Base-by-base conservation (phyloP, 2,797 vertebrate species). In the Myotis daubentonii region DNA sequence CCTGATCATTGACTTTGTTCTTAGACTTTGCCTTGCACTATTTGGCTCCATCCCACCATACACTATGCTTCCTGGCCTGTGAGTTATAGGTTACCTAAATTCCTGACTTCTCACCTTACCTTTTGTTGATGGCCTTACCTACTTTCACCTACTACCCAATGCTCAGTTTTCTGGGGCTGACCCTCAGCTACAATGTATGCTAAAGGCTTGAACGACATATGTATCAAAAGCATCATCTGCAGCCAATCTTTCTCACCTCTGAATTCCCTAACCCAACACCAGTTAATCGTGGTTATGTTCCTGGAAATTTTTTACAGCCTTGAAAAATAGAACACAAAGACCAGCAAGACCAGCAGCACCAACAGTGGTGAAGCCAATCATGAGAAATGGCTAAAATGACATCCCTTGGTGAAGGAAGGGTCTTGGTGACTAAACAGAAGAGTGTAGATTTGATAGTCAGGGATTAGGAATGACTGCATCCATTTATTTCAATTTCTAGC, bases 401-500 rank as follows among this genome's bases (percentile, higher is more conserved):
- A 70, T 71, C 49, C 44, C 9, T 89, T 47, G 25, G 25, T 57
- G 33, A n/a, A 91, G 7, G 20, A 80, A 94, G 15, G 36, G 36
- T 11, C 13, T 89, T 83, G 60, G n/a, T 89, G n/a, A 80, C 23
- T 33, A 89, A 92, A 47, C 33, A 95, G 25, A 76, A 9, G 13
- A 66, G 65, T 57, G 81, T 19, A 72, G 53, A 72, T 95, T 91
- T 94, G 60, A 84, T 76, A 87, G 44, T 86, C 23, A 87, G 28
- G 88, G 76, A 87, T 80, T 72, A 92, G 49, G 91, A 89, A 80
- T 28, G 36, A 78, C 49, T 17, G 3, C 65, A 80, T 76, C n/a
- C 44, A 87, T 95, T 90, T 91, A 74, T 94, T 89, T 91, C 55
- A 91, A 82, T 91, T 66, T 82, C 38, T 53, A 57, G 25, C 49